A percentile compares a stretch with the other conserved stretches of the same genome.
Evolutionary conservation across 2,797 vertebrate genomes (phyloP).

Genomic region (Sebastes glaucus): DNA sequence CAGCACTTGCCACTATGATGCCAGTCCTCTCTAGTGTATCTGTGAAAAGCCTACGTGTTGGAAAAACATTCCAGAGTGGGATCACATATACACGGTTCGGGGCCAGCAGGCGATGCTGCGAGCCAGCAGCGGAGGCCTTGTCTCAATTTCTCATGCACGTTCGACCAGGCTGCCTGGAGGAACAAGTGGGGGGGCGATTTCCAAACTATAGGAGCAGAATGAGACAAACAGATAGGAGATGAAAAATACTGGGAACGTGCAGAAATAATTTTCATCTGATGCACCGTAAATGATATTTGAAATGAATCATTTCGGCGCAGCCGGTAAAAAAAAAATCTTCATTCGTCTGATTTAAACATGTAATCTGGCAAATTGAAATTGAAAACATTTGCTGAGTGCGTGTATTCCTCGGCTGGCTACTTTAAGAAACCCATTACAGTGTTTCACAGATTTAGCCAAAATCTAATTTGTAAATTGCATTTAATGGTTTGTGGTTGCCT

Average conservation of each 20-base stretch:
- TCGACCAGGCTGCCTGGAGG: conserved; percentile 61
- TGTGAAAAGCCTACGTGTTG: conserved; percentile 80
- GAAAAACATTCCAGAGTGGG: conserved; percentile 79
- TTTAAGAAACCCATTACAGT: conserved; percentile 51
- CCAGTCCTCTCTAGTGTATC: conserved; percentile 78
- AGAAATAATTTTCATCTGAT: neutral
- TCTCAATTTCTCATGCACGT: conserved; percentile 74
- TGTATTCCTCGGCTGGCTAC: conserved; percentile 52
- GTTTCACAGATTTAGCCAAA: conserved; percentile 70
- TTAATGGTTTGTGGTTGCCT: conserved; percentile 74
- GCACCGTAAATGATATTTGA: neutral
- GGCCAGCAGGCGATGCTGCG: conserved; percentile 57
- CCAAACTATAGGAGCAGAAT: conserved; percentile 21
- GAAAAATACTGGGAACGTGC: neutral
- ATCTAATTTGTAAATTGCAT: conserved; percentile 78
- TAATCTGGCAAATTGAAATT: conserved; percentile 56
- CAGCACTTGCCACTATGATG: conserved; percentile 82
- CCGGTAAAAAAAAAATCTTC: neutral
- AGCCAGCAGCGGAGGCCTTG: conserved; percentile 68
- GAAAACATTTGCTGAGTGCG: conserved; percentile 68
- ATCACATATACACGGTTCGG: conserved; percentile 73
- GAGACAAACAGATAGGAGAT: conserved; percentile 22
- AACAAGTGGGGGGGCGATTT: conserved; percentile 52
- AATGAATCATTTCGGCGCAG: conserved; percentile 6
- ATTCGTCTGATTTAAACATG: conserved; percentile 41